Conservation (phyloP, 2,797 vertebrate genomes). For the Phoeniculus purpureus region DNA sequence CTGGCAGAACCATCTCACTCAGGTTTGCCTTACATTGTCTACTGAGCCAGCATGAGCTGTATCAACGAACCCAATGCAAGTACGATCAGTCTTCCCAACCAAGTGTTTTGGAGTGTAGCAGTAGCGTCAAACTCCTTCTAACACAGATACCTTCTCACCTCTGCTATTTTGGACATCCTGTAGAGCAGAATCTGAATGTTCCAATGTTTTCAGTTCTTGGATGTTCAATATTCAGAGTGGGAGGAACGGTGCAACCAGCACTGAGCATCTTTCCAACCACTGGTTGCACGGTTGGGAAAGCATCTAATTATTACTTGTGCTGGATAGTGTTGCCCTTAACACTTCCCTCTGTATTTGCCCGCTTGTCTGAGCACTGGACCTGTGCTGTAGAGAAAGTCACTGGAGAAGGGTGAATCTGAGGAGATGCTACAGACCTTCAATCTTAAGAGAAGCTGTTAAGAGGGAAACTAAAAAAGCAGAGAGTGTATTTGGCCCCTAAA, state of each 20-base stretch:
- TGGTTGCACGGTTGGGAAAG: neutral
- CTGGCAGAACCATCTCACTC: neutral
- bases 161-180: neutral
- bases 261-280: neutral
- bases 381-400: neutral
- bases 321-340: neutral
- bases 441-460: neutral
- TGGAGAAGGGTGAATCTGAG: neutral
- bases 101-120: neutral
- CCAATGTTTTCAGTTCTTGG: neutral
- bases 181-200: neutral
- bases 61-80: neutral
- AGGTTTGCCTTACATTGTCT: neutral
- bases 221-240: fast-evolving
- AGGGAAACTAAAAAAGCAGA: neutral
- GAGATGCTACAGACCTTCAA: neutral
- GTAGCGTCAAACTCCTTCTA: neutral
- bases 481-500: neutral
- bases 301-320: neutral
- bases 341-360: neutral
- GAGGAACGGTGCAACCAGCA: neutral
- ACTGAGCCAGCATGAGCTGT: neutral
- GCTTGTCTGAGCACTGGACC: neutral
- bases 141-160: neutral
- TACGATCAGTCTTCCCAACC: neutral